Conservation (phyloP, 2,888 invertebrate species). For the Pristionchus exspectatus region DNA sequence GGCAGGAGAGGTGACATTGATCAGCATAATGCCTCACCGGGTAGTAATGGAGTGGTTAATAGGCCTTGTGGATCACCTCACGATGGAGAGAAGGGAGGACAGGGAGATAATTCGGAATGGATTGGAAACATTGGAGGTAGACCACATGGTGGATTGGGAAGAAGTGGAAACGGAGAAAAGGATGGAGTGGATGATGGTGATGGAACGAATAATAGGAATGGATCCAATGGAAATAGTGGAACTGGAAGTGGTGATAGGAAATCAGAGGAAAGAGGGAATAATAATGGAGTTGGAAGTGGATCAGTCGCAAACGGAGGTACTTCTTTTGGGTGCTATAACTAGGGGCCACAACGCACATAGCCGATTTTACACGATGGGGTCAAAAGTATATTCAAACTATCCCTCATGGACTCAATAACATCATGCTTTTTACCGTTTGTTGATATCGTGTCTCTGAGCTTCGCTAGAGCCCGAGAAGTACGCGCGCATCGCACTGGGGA, state of each 20-base stretch:
- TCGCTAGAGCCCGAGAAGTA: too few species aligned
- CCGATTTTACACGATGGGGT: too few species aligned
- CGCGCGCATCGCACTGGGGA: too few species aligned
- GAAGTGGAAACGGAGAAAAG: background rate
- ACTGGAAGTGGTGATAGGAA: background rate
- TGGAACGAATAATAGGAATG: background rate
- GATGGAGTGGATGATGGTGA: background rate
- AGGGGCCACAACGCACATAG: too few species aligned
- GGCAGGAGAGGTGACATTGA: background rate
- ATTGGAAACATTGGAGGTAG: background rate
- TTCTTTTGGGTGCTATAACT: too few species aligned
- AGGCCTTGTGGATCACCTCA: background rate
- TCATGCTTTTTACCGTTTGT: too few species aligned
- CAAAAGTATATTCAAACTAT: too few species aligned
- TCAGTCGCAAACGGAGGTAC: background rate
- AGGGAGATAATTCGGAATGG: background rate
- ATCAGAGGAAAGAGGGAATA: background rate
- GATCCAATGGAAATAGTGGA: background rate
- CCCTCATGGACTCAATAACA: too few species aligned
- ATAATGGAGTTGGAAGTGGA: slow-evolving; percentile 2
- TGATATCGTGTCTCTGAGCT: too few species aligned
- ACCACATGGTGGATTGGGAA: background rate
- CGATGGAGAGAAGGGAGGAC: background rate
- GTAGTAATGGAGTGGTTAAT: background rate
- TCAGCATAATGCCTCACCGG: background rate